These are phyloP conservation scores for Liasis olivaceus DNA, from an alignment of 2,797 vertebrate species.

Conservation along the genomic window DNA sequence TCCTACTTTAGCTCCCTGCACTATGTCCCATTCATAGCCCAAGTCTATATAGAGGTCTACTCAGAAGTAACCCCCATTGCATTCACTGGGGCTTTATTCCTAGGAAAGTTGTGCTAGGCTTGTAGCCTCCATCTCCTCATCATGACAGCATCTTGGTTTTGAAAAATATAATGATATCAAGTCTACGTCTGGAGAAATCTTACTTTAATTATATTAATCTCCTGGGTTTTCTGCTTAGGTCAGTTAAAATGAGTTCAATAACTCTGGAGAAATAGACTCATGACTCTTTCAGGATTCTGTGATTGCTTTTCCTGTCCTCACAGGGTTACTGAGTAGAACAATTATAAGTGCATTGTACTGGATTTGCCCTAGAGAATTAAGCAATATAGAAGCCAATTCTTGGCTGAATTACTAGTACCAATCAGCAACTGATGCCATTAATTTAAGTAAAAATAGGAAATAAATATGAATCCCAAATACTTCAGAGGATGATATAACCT, in stretches of 20 bases:
- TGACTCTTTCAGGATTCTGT: conserved; percentile 10
- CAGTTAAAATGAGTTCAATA: conserved; percentile 21
- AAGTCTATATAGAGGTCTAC: not conserved
- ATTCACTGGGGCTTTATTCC: not conserved
- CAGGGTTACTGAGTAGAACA: conserved; percentile 32
- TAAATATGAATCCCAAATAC: conserved; percentile 34
- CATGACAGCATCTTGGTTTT: not conserved
- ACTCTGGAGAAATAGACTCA: conserved; percentile 12
- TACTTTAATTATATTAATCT: conserved; percentile 23
- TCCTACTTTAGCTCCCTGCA: not conserved
- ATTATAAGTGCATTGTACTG: not conserved
- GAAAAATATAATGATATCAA: not conserved
- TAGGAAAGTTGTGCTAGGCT: not conserved
- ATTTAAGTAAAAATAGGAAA: conserved; percentile 22
- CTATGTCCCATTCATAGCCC: not conserved
- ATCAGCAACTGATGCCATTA: conserved; percentile 35
- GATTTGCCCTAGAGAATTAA: not conserved
- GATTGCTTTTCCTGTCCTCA: conserved; percentile 17
- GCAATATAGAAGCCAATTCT: not conserved
- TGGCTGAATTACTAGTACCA: fast-evolving
- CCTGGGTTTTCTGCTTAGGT: conserved; percentile 8
- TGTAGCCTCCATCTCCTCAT: not conserved
- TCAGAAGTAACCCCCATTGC: not conserved
- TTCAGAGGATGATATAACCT: not conserved
- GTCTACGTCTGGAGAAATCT: conserved; percentile 6